Evolutionary conservation across 2,888 invertebrate genomes (phyloP).

Genomic region (Agonum fuliginosum): DNA sequence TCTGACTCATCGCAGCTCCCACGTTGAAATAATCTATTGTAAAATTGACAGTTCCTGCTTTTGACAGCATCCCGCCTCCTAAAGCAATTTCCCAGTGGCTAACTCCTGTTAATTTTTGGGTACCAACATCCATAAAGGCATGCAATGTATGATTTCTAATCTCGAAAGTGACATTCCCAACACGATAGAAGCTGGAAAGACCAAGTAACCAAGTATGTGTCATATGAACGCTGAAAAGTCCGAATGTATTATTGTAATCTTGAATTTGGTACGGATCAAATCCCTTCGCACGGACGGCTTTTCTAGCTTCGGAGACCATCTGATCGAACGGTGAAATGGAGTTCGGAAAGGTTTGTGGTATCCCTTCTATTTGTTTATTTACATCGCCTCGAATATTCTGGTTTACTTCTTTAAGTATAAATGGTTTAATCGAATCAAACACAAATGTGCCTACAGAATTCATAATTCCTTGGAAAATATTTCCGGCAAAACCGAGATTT

Average conservation of each 20-base stretch:
- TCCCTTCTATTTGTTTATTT: constrained; percentile 82
- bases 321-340: constrained; percentile 91
- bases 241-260: constrained; percentile 83
- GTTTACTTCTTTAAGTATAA: constrained; percentile 86
- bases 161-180: constrained; percentile 79
- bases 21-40: constrained; percentile 86
- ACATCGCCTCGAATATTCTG: constrained; percentile 83
- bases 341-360: constrained; percentile 86
- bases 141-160: constrained; percentile 83
- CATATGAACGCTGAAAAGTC: constrained; percentile 82
- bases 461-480: constrained; percentile 80
- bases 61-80: constrained; percentile 80
- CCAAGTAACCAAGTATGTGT: constrained; percentile 87
- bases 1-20: constrained; percentile 82
- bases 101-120: constrained; percentile 84
- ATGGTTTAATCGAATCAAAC: constrained; percentile 91
- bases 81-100: constrained; percentile 87
- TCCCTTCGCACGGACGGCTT: constrained; percentile 79
- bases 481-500: constrained; percentile 86
- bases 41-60: constrained; percentile 84
- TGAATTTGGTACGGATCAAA: constrained; percentile 86
- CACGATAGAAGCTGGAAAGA: constrained; percentile 86
- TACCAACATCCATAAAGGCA: constrained; percentile 84
- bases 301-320: constrained; percentile 84
- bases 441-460: constrained; percentile 88